These are phyloP conservation scores for Empidonax alnorum DNA, from an alignment of 2,113 vertebrate genomes.

Conservation along the genomic window DNA sequence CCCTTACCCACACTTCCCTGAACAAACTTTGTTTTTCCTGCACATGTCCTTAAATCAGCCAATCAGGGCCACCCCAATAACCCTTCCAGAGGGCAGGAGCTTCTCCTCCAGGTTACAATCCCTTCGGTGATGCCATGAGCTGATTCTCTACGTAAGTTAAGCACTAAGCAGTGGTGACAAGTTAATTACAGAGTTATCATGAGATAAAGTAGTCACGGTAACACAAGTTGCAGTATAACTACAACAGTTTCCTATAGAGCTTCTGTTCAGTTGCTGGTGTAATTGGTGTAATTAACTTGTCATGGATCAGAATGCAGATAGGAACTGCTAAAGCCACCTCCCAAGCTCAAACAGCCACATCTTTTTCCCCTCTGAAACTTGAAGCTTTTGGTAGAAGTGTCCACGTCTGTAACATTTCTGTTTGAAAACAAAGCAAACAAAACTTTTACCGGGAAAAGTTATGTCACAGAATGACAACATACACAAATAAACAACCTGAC, in stretches of 20 bases:
- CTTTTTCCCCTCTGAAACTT: not conserved
- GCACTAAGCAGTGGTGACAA: conserved; percentile 63
- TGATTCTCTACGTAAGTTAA: conserved; percentile 35
- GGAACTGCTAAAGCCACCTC: conserved; percentile 50
- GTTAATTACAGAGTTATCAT: conserved; percentile 70
- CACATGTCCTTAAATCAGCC: conserved; percentile 16
- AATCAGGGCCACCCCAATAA: not conserved
- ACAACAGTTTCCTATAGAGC: conserved; percentile 64
- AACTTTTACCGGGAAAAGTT: not conserved
- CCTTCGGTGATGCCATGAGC: conserved; percentile 49
- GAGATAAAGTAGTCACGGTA: conserved; percentile 67
- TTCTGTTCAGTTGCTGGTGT: conserved; percentile 58
- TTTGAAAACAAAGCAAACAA: not conserved
- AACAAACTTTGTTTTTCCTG: not conserved
- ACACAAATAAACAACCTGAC: not conserved
- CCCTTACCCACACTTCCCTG: not conserved
- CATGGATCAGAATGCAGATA: conserved; percentile 60
- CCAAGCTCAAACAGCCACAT: not conserved
- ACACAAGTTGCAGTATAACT: conserved; percentile 64
- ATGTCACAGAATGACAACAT: not conserved
- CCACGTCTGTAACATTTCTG: not conserved
- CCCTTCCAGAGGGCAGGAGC: conserved; percentile 53
- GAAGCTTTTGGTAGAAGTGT: not conserved
- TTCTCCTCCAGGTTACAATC: conserved; percentile 50
- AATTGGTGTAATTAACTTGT: conserved; percentile 70